These are phyloP conservation scores for Trachelus troglodyta DNA, from an alignment of 2,888 invertebrate species.

Conservation along the genomic window DNA sequence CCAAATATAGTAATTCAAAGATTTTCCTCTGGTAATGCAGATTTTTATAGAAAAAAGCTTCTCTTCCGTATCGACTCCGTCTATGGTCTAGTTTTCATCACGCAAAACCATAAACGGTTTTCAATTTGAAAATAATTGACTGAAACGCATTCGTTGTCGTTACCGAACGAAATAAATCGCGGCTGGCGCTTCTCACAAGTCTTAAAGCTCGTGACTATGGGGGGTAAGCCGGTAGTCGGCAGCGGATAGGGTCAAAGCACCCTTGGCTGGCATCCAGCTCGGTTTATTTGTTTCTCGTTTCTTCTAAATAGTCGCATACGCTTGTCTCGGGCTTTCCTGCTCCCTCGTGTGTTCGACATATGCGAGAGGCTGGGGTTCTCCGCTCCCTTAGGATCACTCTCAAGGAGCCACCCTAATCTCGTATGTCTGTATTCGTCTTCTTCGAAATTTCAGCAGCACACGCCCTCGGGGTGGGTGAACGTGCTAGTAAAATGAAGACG, in stretches of 20 bases:
- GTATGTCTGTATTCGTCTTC: neutral
- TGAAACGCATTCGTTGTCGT: neutral
- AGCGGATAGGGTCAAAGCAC: constrained; percentile 35
- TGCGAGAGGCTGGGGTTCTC: constrained; percentile 4
- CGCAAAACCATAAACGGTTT: neutral
- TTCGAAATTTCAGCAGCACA: neutral
- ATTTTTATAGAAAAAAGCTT: constrained; percentile 12
- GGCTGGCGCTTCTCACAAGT: neutral
- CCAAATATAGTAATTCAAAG: constrained; percentile 44
- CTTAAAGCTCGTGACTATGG: constrained; percentile 9
- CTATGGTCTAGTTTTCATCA: neutral
- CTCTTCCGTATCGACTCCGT: neutral
- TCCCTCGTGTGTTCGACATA: constrained; percentile 5
- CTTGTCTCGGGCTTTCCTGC: constrained; percentile 4
- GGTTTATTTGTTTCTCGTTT: constrained; percentile 37
- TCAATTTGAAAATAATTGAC: neutral
- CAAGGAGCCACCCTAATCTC: neutral
- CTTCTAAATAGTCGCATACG: constrained; percentile 27
- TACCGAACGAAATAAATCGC: neutral
- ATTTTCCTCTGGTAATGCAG: constrained; percentile 11
- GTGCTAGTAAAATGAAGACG: neutral
- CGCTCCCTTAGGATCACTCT: neutral
- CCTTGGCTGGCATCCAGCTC: constrained; percentile 38
- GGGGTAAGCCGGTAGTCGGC: constrained; percentile 14
- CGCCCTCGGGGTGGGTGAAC: neutral